Evolutionary conservation across 2,888 invertebrate species (phyloP).

Genomic region (Mesoligia furuncula): DNA sequence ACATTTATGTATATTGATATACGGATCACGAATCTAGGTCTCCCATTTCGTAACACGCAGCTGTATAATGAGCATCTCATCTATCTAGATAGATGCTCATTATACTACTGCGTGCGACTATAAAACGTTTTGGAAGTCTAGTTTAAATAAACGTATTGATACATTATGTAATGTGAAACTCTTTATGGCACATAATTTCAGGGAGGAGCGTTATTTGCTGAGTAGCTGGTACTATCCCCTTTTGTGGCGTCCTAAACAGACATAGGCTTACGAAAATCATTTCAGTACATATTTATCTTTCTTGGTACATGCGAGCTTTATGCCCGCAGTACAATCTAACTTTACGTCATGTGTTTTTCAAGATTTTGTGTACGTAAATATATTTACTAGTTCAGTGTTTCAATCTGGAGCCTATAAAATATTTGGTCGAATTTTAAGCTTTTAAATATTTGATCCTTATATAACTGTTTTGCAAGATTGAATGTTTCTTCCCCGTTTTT

Average conservation of each 20-base stretch:
- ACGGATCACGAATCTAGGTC: constrained; percentile 42
- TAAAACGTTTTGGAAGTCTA: neutral
- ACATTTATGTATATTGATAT: constrained; percentile 44
- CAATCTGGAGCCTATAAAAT: neutral
- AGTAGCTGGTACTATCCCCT: constrained; percentile 42
- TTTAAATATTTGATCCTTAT: neutral
- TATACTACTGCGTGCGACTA: neutral
- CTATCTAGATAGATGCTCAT: neutral
- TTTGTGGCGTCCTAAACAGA: constrained; percentile 66
- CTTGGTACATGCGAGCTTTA: constrained; percentile 48
- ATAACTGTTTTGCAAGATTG: neutral
- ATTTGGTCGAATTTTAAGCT: neutral
- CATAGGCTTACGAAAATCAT: constrained; percentile 61
- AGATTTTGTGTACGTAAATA: constrained; percentile 32
- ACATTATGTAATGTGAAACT: constrained; percentile 17
- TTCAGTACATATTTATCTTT: constrained; percentile 66
- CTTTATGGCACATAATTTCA: constrained; percentile 43
- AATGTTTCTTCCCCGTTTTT: neutral
- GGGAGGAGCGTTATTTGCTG: constrained; percentile 37
- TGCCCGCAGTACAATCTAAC: constrained; percentile 21
- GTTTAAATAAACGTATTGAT: constrained; percentile 22
- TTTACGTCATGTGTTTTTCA: constrained; percentile 41
- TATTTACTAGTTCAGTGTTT: constrained; percentile 17
- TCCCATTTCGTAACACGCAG: constrained; percentile 7
- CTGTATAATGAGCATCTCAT: constrained; percentile 21